Conservation (phyloP, 2,797 vertebrate genomes). For the Synanceia verrucosa region DNA sequence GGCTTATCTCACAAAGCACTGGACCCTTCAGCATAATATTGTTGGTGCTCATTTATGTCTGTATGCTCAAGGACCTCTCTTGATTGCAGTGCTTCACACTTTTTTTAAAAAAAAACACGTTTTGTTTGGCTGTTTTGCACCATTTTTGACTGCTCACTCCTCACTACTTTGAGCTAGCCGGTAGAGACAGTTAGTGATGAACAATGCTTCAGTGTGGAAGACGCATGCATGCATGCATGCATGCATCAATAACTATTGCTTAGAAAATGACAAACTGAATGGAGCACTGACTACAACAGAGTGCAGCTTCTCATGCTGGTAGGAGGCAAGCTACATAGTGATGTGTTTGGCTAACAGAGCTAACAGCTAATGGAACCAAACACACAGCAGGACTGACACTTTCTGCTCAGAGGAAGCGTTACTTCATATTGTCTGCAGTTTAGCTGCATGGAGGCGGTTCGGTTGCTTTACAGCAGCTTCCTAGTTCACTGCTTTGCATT, state of each 20-base stretch:
- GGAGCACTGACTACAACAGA: neutral
- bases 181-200: neutral
- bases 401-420: neutral
- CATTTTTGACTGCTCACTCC: neutral
- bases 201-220: neutral
- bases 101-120: neutral
- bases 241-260: neutral
- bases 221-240: neutral
- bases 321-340: neutral
- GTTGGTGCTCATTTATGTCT: neutral
- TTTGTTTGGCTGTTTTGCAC: neutral
- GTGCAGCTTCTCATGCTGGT: neutral
- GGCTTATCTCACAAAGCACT: neutral
- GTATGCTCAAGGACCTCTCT: too few relatives aligned
- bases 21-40: neutral
- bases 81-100: neutral
- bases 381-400: neutral
- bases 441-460: neutral
- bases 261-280: neutral
- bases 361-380: neutral
- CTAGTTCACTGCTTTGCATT: conserved; percentile 1
- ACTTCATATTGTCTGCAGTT: neutral
- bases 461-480: neutral
- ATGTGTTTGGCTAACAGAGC: neutral
- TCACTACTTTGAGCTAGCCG: neutral